Base-by-base conservation (phyloP, 2,888 invertebrate species). In the Dascillus cervinus region DNA sequence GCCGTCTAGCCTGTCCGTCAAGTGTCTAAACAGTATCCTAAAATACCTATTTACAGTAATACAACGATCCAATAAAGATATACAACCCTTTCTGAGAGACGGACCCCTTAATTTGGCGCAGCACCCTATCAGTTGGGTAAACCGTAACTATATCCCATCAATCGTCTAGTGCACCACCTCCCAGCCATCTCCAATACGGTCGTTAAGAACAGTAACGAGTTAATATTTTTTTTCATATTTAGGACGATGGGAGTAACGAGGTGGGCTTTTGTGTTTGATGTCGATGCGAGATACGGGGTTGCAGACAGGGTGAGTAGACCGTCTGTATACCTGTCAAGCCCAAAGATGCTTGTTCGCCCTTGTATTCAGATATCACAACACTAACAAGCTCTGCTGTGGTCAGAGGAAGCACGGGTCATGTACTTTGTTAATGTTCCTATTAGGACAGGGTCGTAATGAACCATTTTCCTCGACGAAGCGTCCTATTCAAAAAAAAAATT, bases 321-420 rank as follows among this genome's bases (percentile, higher is more conserved):
- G 37, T 39, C 34, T 40, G 38, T 44, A 39, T 42, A 44, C 44
- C 44, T 44, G 44, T 42, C 44, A 42, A 35, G 30, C 37, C 41
- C 34, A 39, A 39, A 39, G 40, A 35, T 37, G 23, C 26, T 41
- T 32, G 30, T 35, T 37, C 29, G 35, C 34, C 37, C 34, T 39
- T 35, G 24, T 32, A 38, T 41, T 34, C 37, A 45, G 38, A 40
- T 41, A 41, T 40, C 37, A 32, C 30, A 31, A 26, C 37, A 34
- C 35, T 45, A 45, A 45, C 44, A 42, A 45, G 44, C 37, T 32
- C 26, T 36, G 35, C 28, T 22, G 31, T 29, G 37, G 32, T 22
- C 37, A 34, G 22, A 22, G 29, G 27, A 30, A 33, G 22, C 27
- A 28, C 22, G 36, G 30, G 28, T 36, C 32, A 28, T 15, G 13